These are phyloP conservation scores for Porphyrio hochstetteri DNA, from an alignment of 2,113 vertebrate genomes.

Conservation along the genomic window DNA sequence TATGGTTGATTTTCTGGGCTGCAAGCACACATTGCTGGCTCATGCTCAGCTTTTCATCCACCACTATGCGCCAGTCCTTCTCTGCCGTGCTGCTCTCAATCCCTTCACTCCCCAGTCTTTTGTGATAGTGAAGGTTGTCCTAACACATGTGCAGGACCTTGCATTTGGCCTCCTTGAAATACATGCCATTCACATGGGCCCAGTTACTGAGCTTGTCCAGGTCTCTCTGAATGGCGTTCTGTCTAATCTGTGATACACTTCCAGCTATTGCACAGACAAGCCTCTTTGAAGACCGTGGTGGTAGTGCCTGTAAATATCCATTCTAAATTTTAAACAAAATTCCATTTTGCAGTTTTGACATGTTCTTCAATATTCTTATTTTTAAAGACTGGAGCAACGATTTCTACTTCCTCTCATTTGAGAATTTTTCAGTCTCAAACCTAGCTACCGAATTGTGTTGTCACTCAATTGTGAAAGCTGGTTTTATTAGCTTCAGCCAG, in stretches of 20 bases:
- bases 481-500: neutral
- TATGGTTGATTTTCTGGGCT: neutral
- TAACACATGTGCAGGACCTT: neutral
- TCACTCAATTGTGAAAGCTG: neutral
- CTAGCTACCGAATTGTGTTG: neutral
- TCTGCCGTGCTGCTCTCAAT: neutral
- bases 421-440: neutral
- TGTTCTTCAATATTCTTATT: neutral
- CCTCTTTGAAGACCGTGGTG: neutral
- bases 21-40: accelerated
- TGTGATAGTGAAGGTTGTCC: neutral
- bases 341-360: neutral
- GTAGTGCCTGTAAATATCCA: neutral
- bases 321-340: neutral
- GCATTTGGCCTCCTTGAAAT: neutral
- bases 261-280: neutral
- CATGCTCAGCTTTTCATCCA: neutral
- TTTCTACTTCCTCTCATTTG: neutral
- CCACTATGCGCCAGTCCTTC: neutral
- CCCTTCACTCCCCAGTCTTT: neutral
- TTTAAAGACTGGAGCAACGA: neutral
- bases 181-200: neutral
- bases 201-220: neutral
- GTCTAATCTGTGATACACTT: neutral
- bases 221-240: neutral